phyloP scores from a whole-genome alignment of 2,113 vertebrate genomes.

The Datnioides undecimradiatus region DNA sequence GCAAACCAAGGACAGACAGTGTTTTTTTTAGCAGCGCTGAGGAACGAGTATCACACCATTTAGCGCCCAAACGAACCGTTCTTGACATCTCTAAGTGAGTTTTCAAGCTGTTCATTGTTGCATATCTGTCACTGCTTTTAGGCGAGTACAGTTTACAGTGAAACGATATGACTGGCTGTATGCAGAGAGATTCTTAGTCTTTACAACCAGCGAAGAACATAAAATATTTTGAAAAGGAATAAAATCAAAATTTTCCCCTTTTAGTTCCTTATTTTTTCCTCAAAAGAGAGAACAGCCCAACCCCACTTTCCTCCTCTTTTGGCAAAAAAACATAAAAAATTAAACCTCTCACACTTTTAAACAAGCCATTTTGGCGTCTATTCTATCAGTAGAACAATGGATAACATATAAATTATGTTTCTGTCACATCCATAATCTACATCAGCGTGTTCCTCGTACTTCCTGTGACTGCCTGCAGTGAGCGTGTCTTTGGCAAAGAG shows the following conservation, averaged over 20 bases:
- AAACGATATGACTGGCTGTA: neutral
- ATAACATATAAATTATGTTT: neutral
- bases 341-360: neutral
- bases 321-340: neutral
- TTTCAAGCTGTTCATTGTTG: neutral
- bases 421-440: neutral
- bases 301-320: neutral
- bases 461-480: neutral
- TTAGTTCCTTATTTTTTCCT: neutral
- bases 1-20: neutral
- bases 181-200: neutral
- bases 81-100: neutral
- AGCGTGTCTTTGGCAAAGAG: neutral
- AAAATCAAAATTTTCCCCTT: neutral
- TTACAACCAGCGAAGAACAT: neutral
- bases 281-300: neutral
- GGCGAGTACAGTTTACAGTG: neutral
- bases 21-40: neutral
- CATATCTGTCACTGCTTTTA: neutral
- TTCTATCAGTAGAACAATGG: neutral
- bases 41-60: neutral
- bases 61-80: neutral
- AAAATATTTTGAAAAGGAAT: neutral
- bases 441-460: neutral
- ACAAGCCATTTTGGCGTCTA: too few relatives aligned